Evolutionary conservation across 2,113 vertebrate species (phyloP), one percentile per base, ranked within the genome.

Genomic region (Xyliphius kryptos): DNA sequence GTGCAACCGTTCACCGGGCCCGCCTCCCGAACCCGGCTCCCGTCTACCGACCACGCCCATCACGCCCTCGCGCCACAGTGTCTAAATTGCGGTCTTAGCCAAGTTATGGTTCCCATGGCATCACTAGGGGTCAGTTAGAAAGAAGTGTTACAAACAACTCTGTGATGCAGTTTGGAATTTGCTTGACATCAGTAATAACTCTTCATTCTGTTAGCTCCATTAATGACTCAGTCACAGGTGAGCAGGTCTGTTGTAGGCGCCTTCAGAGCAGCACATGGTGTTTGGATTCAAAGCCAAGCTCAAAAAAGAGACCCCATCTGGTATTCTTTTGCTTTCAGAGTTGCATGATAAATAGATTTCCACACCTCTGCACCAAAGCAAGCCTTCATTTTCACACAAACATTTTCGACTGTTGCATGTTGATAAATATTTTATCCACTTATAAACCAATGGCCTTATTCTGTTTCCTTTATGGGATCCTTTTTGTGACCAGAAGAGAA

Each of bases 161-260:
- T 32, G 26, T 32, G 26, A 32, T 32, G 26, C 26, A 32, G 26
- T 32, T 32, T 6, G 4, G 26, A 32, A 41, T 10, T 41, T 41
- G 40, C 10, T 41, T 41, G 40, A 41, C 10, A 32, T 32, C 26
- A 41, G 2, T 10, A 14, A 41, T 10, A 41, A 14, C 40, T 41
- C 40, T 41, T 41, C 10, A 41, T 41, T 41, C 40, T 12, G 40
- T 6, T 13, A 54, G 48, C 16, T 56, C 16, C 20, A 55, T 8
- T 5, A 49, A n/a, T 66, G 32, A 37, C 15, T 32, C n/a, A 13
- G 46, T 37, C 16, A 41, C 71, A 73, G 70, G 63, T 71, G 73
- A 66, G 51, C 13, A 6, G 14, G 75, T 75, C 76, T 64, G 22
- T 3, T 32, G 26, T 32, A 32, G 26, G 26, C 26, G 48, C 12